These are phyloP conservation scores for Pelosia muscerda DNA, from an alignment of 2,888 invertebrate genomes.

Conservation along the genomic window DNA sequence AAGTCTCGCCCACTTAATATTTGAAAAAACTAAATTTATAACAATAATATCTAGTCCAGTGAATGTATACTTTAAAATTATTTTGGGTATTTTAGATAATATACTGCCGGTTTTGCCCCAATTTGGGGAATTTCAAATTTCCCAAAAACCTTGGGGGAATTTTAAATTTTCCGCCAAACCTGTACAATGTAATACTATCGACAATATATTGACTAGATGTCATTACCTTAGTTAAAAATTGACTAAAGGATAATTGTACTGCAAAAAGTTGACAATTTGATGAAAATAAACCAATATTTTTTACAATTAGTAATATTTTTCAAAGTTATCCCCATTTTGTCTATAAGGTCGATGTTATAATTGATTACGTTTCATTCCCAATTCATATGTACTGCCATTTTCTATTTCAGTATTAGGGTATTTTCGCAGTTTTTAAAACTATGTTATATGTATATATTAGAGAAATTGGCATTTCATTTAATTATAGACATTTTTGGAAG, in stretches of 20 bases:
- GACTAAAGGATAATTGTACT: too few species aligned
- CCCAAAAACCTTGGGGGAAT: too few species aligned
- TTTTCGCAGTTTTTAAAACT: slow-evolving; percentile 26
- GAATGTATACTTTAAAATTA: slow-evolving; percentile 13
- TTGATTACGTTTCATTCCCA: slow-evolving; percentile 44
- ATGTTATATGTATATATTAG: slow-evolving; percentile 52
- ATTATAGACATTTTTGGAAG: slow-evolving; percentile 36
- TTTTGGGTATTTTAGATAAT: slow-evolving; percentile 10
- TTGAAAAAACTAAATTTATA: background rate
- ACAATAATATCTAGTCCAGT: slow-evolving; percentile 18
- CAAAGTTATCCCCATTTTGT: background rate
- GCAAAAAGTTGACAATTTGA: background rate
- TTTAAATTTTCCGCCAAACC: background rate
- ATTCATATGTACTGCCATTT: slow-evolving; percentile 59
- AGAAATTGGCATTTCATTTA: slow-evolving; percentile 43
- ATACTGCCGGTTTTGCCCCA: slow-evolving; percentile 1
- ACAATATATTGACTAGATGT: background rate
- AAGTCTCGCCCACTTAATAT: background rate
- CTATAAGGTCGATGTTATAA: background rate
- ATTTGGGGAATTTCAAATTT: background rate
- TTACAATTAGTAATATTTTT: background rate
- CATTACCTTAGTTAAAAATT: background rate
- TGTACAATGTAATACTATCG: background rate
- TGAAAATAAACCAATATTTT: background rate
- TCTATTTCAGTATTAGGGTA: slow-evolving; percentile 63